These are phyloP conservation scores for Zygogramma bicolorata DNA, from an alignment of 2,888 invertebrate genomes.

Conservation along the genomic window DNA sequence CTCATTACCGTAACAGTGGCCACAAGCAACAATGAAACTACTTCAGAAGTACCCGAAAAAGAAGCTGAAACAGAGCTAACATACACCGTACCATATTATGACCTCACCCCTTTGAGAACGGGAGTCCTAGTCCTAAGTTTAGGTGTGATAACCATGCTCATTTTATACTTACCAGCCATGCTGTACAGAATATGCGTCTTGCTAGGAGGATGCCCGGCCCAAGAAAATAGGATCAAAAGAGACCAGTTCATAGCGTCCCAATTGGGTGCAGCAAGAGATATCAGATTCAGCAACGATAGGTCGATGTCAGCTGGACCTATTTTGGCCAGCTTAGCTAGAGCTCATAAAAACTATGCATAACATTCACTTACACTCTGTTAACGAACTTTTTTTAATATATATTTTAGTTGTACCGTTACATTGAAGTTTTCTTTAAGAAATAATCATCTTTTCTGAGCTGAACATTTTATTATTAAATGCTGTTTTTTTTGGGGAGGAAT, in stretches of 20 bases:
- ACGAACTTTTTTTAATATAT: no score
- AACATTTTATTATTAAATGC: no score
- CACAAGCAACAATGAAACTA: not conserved
- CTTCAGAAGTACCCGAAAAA: not conserved
- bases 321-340: not conserved
- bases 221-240: not conserved
- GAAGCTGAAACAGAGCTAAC: not conserved
- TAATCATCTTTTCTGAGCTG: no score
- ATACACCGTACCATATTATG: not conserved
- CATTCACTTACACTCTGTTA: no score
- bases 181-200: slow-evolving; percentile 7
- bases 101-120: not conserved
- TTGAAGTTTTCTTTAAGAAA: no score
- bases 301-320: not conserved
- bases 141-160: not conserved
- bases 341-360: slow-evolving; percentile 11
- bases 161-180: slow-evolving; percentile 15
- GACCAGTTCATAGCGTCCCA: slow-evolving; percentile 3
- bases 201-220: slow-evolving; percentile 6
- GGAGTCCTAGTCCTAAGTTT: not conserved
- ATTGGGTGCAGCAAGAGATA: slow-evolving; percentile 9
- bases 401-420: no score
- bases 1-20: not conserved
- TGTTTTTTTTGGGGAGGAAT: no score
- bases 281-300: not conserved